phyloP scores from a whole-genome alignment of 2,113 vertebrate genomes.

The Psephotus haematonotus region DNA sequence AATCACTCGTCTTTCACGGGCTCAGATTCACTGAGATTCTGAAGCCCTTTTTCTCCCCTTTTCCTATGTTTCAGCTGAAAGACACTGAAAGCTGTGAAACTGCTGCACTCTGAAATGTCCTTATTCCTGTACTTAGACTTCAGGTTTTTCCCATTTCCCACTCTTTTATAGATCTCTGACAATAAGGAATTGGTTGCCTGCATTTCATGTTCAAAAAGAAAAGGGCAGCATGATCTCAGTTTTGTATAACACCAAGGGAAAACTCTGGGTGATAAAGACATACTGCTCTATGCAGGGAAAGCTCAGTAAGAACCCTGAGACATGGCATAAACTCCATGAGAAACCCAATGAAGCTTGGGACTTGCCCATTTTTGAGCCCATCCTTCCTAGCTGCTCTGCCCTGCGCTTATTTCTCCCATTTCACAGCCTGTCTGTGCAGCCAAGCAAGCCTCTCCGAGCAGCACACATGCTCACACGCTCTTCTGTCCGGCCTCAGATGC shows the following conservation, averaged over 20 bases:
- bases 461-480: not conserved
- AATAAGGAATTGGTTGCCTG: accelerated
- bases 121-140: not conserved
- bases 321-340: not conserved
- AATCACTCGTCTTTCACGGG: not conserved
- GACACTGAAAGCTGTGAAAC: not conserved
- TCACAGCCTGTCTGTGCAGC: not conserved
- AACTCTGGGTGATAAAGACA: not conserved
- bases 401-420: not conserved
- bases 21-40: not conserved
- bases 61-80: not conserved
- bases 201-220: not conserved
- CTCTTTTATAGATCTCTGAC: not conserved
- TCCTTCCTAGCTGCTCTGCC: not conserved
- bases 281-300: not conserved
- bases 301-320: not conserved
- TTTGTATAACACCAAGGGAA: not conserved
- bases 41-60: not conserved
- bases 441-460: not conserved
- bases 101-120: not conserved
- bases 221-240: not conserved
- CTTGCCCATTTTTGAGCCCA: not conserved
- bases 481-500: not conserved
- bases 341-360: not conserved
- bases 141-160: not conserved